Evolutionary conservation across 2,113 vertebrate genomes (phyloP).

Genomic region (Pipa parva): DNA sequence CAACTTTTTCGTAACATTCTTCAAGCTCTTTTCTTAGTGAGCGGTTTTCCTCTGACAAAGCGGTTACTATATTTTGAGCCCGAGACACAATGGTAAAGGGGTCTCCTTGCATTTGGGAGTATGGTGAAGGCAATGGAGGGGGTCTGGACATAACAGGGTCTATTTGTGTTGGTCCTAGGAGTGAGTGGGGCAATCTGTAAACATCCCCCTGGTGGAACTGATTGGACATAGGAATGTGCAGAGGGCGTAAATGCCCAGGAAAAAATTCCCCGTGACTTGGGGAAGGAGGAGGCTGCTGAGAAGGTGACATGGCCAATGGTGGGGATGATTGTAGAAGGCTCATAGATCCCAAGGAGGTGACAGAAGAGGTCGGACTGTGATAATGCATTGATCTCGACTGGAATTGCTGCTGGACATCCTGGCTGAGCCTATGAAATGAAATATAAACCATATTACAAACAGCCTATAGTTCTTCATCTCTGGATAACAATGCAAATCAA

Average conservation of each 20-base stretch:
- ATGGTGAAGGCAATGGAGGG: conserved; percentile 73
- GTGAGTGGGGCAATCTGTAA: conserved; percentile 58
- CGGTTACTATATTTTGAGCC: conserved; percentile 91
- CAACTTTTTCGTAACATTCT: conserved; percentile 87
- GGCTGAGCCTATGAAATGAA: conserved; percentile 73
- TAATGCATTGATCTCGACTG: conserved; percentile 80
- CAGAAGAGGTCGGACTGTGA: conserved; percentile 92
- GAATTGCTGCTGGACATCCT: conserved; percentile 70
- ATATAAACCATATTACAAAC: background rate
- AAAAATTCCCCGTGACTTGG: conserved; percentile 63
- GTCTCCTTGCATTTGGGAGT: conserved; percentile 78
- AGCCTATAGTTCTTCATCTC: no score
- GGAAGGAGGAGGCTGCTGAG: conserved; percentile 62
- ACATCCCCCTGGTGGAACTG: conserved; percentile 69
- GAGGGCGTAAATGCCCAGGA: conserved; percentile 58
- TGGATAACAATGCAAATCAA: no score
- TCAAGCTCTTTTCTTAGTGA: conserved; percentile 88
- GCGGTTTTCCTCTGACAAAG: conserved; percentile 87
- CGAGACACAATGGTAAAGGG: conserved; percentile 84
- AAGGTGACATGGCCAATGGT: conserved; percentile 72
- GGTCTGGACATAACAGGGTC: conserved; percentile 76
- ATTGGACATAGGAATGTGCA: conserved; percentile 62
- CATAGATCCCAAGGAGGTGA: conserved; percentile 86
- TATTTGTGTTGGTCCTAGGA: conserved; percentile 55
- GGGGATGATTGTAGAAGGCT: conserved; percentile 84